Base-by-base conservation (phyloP, 2,113 vertebrate genomes). In the Symphodus melops region DNA sequence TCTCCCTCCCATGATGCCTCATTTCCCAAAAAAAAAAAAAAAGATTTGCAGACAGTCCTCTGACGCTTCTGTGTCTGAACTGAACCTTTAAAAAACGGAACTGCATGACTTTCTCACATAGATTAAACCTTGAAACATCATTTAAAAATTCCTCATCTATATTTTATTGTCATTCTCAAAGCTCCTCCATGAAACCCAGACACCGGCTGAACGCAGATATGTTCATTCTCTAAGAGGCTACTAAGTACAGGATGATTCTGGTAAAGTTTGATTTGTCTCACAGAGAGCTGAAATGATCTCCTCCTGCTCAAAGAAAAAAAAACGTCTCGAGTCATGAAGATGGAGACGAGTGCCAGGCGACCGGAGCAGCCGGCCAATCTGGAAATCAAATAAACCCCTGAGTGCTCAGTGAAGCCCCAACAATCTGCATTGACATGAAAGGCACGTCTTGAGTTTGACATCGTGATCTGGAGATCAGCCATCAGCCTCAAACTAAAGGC, bases 381-480 rank as follows among this genome's bases (percentile, higher is more conserved):
- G 46, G 28, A 75, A 68, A 72, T 74, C 2, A 62, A 67, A 59
- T 77, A 11, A 66, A 42, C 0, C 33, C 23, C 20, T 67, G 64
- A 77, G 70, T 72, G 66, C 74, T 3, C 41, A 10, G 14, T 10
- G 4, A 1, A 68, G 46, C 23, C 10, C 12, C 4, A 52, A 55
- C 1, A 9, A 4, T 19, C 55, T 51, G 20, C 62, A 73, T 84
- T 78, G 52, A 51, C 56, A 91, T 83, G 77, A 73, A 54, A 21
- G 9, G 23, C 89, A 90, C 81, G 87, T 89, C 83, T 83, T 39
- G 39, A 1, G 48, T 88, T 83, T 92, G 92, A 94, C 93, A 90
- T 94, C 94, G 92, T 39, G 75, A 76, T 58, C 20, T 93, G 93
- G 92, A 86, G 56, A 19, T 10, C 52, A 52, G 89, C 93, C 63